These are phyloP conservation scores for Norana najaformis DNA, from an alignment of 2,888 invertebrate species.

Conservation along the genomic window DNA sequence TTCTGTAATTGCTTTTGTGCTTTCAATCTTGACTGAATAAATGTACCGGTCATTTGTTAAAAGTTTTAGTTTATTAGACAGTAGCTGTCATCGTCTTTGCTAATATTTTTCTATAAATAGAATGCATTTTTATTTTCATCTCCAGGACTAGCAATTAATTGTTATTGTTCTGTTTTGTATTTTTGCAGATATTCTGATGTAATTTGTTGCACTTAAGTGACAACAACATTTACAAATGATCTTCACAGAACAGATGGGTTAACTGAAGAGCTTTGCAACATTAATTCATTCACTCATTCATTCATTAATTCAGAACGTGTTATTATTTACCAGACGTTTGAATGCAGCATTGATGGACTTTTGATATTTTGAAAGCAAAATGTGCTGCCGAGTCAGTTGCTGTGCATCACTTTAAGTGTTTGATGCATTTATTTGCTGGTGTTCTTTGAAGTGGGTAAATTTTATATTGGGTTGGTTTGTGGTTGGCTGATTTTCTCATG, in stretches of 20 bases:
- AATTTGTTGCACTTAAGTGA: background rate
- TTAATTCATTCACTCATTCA: no score
- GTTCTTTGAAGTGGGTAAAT: background rate
- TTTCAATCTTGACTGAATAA: background rate
- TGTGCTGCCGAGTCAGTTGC: background rate
- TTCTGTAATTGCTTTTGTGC: background rate
- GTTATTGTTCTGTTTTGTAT: background rate
- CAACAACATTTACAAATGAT: background rate
- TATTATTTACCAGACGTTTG: background rate
- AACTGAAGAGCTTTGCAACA: background rate
- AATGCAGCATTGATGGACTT: background rate
- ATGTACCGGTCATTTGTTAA: background rate
- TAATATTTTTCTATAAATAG: background rate
- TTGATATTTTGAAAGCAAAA: background rate
- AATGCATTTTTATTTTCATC: background rate
- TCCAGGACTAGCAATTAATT: background rate
- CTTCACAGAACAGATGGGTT: background rate
- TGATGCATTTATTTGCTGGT: background rate
- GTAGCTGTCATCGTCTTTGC: background rate
- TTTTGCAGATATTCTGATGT: slow-evolving; percentile 7
- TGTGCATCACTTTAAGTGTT: background rate
- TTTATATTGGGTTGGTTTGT: background rate
- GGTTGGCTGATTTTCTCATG: background rate
- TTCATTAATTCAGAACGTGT: no score
- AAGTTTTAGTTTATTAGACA: background rate